These are phyloP conservation scores for Hypomecis atomaria DNA, from an alignment of 2,888 invertebrate species.

Conservation along the genomic window DNA sequence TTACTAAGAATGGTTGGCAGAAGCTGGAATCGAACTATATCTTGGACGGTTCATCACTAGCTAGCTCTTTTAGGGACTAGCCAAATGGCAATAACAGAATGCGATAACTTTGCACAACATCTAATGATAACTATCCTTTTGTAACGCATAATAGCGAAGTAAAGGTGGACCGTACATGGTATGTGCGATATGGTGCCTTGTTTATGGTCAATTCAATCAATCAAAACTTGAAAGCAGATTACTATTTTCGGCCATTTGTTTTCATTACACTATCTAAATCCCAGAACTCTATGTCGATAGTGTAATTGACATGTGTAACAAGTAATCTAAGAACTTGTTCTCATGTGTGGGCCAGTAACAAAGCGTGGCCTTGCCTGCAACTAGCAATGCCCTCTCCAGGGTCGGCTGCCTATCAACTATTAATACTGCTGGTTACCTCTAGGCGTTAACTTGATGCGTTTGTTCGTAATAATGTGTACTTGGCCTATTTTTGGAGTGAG, in stretches of 20 bases:
- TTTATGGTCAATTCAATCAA: no score
- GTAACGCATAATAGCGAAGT: no score
- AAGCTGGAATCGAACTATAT: no score
- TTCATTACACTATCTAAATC: neutral
- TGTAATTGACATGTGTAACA: conserved; percentile 4
- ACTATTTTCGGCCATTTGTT: neutral
- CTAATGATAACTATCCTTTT: no score
- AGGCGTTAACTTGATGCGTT: conserved; percentile 6
- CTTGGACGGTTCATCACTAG: no score
- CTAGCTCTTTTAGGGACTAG: no score
- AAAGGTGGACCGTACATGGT: no score
- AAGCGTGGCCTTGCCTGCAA: conserved; percentile 26
- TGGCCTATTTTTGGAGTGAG: conserved; percentile 1
- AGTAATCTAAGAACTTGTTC: conserved; percentile 25
- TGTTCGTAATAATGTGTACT: conserved; percentile 4
- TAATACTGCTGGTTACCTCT: conserved; percentile 13
- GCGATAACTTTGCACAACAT: no score
- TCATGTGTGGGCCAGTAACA: conserved; percentile 25
- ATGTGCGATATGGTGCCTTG: no score
- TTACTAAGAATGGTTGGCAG: no score
- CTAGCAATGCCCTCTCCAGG: conserved; percentile 31
- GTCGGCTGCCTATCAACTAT: conserved; percentile 14
- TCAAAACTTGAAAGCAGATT: no score
- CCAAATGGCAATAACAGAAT: no score
- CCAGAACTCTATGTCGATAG: neutral